Conservation (phyloP, 1,140 invertebrate genomes). For the Drosophila chauvacae region DNA sequence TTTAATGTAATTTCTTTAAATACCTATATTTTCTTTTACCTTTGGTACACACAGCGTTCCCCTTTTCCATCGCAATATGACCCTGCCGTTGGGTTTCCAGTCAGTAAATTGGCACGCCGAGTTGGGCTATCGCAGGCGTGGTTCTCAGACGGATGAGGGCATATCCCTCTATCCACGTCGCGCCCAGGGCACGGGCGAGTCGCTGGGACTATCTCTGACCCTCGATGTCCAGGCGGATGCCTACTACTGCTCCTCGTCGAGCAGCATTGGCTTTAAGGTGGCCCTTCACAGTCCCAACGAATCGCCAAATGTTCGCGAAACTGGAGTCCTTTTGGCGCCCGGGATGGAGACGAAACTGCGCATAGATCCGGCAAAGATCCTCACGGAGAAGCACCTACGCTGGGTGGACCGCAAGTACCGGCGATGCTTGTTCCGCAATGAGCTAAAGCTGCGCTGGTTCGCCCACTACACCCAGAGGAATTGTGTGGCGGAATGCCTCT, state of each 20-base stretch:
- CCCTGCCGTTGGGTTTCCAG: constrained; percentile 1
- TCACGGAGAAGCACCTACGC: constrained; percentile 86
- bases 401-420: constrained; percentile 87
- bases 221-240: constrained; percentile 89
- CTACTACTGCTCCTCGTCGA: constrained; percentile 91
- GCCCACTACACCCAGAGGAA: constrained; percentile 85
- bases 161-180: constrained; percentile 87
- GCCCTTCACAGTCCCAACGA: constrained; percentile 91
- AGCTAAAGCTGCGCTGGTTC: constrained; percentile 87
- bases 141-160: constrained; percentile 69
- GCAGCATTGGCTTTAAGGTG: constrained; percentile 90
- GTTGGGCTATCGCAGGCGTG: constrained; percentile 86
- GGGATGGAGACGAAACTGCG: constrained; percentile 88
- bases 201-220: constrained; percentile 89
- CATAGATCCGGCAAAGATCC: constrained; percentile 88
- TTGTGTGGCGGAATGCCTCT: constrained; percentile 90
- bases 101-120: constrained; percentile 90
- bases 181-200: constrained; percentile 87
- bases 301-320: constrained; percentile 90
- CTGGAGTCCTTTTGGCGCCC: constrained; percentile 88
- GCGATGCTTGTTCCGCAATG: constrained; percentile 89
- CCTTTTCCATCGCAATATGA: constrained; percentile 47
- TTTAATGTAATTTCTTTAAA: neutral
- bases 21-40: neutral
- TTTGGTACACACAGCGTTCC: constrained; percentile 28